Evolutionary conservation across 2,888 invertebrate genomes (phyloP).

Genomic region (Drosophila fulvimacula): DNA sequence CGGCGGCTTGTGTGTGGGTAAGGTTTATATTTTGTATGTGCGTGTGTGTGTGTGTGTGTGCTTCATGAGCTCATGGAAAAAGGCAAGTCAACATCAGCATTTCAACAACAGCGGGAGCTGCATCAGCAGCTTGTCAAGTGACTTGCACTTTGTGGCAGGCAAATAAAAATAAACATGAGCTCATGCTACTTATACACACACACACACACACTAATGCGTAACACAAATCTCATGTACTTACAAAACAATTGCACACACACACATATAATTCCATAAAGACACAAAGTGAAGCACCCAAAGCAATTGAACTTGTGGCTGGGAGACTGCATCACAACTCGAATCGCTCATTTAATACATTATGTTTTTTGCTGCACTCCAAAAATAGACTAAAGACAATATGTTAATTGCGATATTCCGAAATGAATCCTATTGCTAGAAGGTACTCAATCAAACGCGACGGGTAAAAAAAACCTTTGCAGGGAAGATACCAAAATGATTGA

Average conservation of each 20-base stretch:
- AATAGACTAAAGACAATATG: slow-evolving; percentile 12
- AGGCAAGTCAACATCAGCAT: slow-evolving; percentile 82
- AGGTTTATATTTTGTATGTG: neutral
- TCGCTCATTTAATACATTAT: slow-evolving; percentile 38
- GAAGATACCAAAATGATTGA: slow-evolving; percentile 48
- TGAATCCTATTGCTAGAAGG: slow-evolving; percentile 10
- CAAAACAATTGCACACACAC: slow-evolving; percentile 47
- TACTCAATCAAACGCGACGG: slow-evolving; percentile 29
- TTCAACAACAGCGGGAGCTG: slow-evolving; percentile 83
- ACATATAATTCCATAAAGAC: slow-evolving; percentile 18
- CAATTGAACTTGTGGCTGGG: slow-evolving; percentile 61
- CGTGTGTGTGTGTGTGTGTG: slow-evolving; percentile 23
- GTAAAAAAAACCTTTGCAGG: slow-evolving; percentile 11
- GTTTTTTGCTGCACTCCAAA: slow-evolving; percentile 17
- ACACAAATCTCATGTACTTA: slow-evolving; percentile 54
- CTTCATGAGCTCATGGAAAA: slow-evolving; percentile 73
- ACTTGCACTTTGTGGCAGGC: slow-evolving; percentile 82
- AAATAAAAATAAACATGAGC: slow-evolving; percentile 83
- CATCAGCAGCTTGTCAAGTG: slow-evolving; percentile 84
- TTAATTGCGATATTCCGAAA: slow-evolving; percentile 20
- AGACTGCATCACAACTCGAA: slow-evolving; percentile 44
- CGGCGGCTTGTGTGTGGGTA: slow-evolving; percentile 34
- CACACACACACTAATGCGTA: slow-evolving; percentile 27
- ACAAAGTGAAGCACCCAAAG: slow-evolving; percentile 68
- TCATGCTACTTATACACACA: slow-evolving; percentile 79